Conservation (phyloP, 2,797 vertebrate species). For the Gephyroberyx darwinii region DNA sequence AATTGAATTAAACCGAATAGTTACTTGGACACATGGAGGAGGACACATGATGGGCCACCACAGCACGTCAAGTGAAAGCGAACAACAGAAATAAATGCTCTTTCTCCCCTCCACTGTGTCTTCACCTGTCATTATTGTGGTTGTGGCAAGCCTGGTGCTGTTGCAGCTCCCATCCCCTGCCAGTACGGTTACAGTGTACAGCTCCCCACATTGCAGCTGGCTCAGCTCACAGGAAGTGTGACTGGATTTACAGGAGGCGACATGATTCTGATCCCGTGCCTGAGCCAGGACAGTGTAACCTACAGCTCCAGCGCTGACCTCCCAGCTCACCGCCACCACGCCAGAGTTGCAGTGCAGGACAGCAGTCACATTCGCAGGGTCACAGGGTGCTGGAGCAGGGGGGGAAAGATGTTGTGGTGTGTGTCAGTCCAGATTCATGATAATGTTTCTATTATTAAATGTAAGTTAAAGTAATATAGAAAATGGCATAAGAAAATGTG, state of each 20-base stretch:
- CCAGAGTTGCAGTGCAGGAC: constrained; percentile 67
- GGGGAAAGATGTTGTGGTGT: not conserved
- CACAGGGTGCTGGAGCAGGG: constrained; percentile 75
- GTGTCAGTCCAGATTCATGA: not conserved
- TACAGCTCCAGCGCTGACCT: constrained; percentile 60
- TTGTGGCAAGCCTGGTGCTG: constrained; percentile 64
- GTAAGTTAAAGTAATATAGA: too few relatives aligned
- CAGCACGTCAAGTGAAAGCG: not conserved
- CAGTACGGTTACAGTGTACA: constrained; percentile 76
- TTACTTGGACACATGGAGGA: too few relatives aligned
- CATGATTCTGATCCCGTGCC: constrained; percentile 20
- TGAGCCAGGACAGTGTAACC: constrained; percentile 74
- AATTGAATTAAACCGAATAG: too few relatives aligned
- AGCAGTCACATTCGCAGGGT: constrained; percentile 66
- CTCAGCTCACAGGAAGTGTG: constrained; percentile 70
- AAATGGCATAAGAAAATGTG: too few relatives aligned
- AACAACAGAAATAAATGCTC: not conserved
- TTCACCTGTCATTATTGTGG: constrained; percentile 76
- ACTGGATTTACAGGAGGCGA: constrained; percentile 58
- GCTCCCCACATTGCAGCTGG: constrained; percentile 73
- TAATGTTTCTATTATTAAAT: not conserved
- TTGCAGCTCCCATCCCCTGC: constrained; percentile 78
- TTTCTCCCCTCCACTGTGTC: not conserved
- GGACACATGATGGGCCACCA: too few relatives aligned
- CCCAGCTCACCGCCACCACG: constrained; percentile 73